These are phyloP conservation scores for Desmodus rotundus DNA, from an alignment of 2,113 vertebrate genomes.

Conservation along the genomic window DNA sequence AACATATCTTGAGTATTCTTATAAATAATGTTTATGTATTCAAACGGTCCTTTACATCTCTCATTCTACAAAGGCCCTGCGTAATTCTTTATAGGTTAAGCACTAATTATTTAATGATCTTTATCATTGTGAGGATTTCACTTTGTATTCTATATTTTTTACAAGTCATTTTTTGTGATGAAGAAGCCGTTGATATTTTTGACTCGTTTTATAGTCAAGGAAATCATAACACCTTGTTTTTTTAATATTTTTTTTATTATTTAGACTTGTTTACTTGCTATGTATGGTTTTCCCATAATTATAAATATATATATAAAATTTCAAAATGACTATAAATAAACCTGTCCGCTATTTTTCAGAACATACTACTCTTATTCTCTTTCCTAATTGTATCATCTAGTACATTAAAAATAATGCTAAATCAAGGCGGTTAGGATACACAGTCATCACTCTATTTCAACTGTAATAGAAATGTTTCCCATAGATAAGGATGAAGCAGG, in stretches of 20 bases:
- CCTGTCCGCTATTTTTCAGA: background rate
- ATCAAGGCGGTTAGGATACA: background rate
- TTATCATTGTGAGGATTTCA: background rate
- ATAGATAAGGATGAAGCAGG: background rate
- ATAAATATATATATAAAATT: background rate
- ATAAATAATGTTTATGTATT: background rate
- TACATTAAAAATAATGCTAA: background rate
- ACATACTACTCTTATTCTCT: background rate
- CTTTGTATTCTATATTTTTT: conserved; percentile 1
- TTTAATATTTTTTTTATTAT: background rate
- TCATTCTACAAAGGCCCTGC: background rate
- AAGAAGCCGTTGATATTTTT: background rate
- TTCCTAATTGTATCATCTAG: background rate
- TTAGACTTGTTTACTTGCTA: background rate
- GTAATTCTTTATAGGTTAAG: background rate
- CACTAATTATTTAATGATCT: background rate
- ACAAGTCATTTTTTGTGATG: background rate
- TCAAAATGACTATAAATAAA: background rate
- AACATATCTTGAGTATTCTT: background rate
- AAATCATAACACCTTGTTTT: background rate
- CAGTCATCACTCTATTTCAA: background rate
- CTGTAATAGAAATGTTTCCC: background rate
- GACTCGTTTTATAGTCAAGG: background rate
- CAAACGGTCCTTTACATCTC: background rate
- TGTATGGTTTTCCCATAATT: background rate